phyloP scores from a whole-genome alignment of 2,113 vertebrate genomes.

The Semnornis frantzii region DNA sequence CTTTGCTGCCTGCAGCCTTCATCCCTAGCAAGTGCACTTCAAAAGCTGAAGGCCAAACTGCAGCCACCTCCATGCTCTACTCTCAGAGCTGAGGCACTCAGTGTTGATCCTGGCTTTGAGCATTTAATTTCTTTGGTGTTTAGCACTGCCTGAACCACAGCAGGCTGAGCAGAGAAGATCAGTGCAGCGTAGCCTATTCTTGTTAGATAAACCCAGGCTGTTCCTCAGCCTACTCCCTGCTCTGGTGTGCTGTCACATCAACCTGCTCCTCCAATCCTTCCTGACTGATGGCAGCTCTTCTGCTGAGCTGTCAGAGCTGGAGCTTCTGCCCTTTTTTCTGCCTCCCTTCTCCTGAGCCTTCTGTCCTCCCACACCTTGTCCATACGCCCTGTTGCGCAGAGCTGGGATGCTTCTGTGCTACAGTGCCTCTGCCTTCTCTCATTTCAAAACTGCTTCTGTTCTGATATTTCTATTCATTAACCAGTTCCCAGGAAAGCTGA shows the following conservation, averaged over 20 bases:
- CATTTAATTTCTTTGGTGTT: neutral
- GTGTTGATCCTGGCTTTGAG: neutral
- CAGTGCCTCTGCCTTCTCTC: neutral
- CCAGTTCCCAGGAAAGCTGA: neutral
- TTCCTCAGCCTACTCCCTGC: neutral
- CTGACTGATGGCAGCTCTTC: neutral
- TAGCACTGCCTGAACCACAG: neutral
- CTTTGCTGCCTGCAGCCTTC: neutral
- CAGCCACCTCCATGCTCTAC: neutral
- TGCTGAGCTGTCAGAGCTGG: neutral
- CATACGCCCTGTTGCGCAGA: neutral
- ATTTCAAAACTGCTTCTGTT: neutral
- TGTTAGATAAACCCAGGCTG: neutral
- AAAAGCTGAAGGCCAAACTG: neutral
- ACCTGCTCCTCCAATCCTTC: neutral
- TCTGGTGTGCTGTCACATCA: accelerated
- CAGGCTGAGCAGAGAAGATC: neutral
- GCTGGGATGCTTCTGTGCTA: neutral
- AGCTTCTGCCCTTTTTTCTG: neutral
- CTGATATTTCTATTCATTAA: neutral
- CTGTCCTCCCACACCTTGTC: neutral
- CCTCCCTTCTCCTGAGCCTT: neutral
- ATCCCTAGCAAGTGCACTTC: neutral
- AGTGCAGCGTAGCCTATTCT: neutral
- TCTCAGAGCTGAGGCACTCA: neutral